Conservation (phyloP, 2,888 invertebrate species). For the Pandemis cinnamomeana region DNA sequence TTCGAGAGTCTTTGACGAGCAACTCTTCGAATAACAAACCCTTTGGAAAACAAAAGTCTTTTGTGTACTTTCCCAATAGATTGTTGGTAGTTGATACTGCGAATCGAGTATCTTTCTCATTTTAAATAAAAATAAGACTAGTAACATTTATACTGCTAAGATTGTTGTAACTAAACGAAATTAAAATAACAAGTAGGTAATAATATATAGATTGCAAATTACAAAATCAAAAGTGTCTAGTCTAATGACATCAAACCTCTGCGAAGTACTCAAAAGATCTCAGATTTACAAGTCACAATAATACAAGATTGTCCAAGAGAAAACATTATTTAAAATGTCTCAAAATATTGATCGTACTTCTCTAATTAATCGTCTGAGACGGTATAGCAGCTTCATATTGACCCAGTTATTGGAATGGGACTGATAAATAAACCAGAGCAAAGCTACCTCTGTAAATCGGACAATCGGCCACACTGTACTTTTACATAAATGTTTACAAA, state of each 20-base stretch:
- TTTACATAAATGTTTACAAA: conserved; percentile 44
- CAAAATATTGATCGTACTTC: conserved; percentile 25
- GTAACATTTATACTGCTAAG: neutral
- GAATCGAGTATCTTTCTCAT: conserved; percentile 16
- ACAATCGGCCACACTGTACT: conserved; percentile 37
- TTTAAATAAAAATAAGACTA: neutral
- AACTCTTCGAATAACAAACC: conserved; percentile 34
- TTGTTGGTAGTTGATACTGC: conserved; percentile 29
- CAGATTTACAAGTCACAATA: neutral
- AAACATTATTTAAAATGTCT: neutral
- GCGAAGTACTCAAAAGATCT: neutral
- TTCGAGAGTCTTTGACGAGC: conserved; percentile 16
- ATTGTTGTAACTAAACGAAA: neutral
- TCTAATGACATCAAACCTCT: neutral
- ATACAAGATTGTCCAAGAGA: neutral
- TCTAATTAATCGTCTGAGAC: conserved; percentile 34
- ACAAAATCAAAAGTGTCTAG: too few species aligned
- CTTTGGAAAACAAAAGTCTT: conserved; percentile 27
- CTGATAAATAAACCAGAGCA: conserved; percentile 40
- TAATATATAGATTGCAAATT: too few species aligned
- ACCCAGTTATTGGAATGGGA: conserved; percentile 37
- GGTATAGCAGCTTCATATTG: conserved; percentile 32
- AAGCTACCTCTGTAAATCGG: conserved; percentile 26
- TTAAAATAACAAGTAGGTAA: too few species aligned
- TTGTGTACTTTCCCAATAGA: conserved; percentile 35